Evolutionary conservation across 2,888 invertebrate genomes (phyloP), one percentile per base, ranked within the genome.

Genomic region (Drepanosiphum platanoidis): DNA sequence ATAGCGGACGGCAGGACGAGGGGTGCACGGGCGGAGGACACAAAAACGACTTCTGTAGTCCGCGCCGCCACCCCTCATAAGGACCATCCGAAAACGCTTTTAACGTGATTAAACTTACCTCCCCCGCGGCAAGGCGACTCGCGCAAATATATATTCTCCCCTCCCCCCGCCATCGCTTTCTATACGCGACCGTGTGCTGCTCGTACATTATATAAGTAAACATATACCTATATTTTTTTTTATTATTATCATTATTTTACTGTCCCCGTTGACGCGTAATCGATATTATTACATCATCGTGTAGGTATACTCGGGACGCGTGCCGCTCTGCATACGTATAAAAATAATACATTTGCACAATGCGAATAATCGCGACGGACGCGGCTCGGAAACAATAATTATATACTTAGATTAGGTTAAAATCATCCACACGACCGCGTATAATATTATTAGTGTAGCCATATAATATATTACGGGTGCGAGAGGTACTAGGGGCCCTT

Each of bases 61-160:
- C n/a, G n/a, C n/a, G n/a, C 52, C 75, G 75, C 75, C 58, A 52
- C 77, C 75, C 46, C 68, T 68, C 32, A 15, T 77, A 77, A 77
- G 84, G 77, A 84, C 84, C 86, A 84, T 86, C 82, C 75, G 83
- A 86, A 86, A 86, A 86, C 86, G 86, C 86, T 86, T 86, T 86
- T 86, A 86, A 83, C 83, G 86, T 86, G 86, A 86, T 86, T 86
- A 86, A 86, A 86, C 84, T 84, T 70, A 84, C 84, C 58, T 71
- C 81, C 39, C 84, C 66, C 68, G n/a, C n/a, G 75, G 36, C 66
- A 46, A 64, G 52, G 74, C 77, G 22, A 58, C 78, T 64, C 39
- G 8, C 39, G 27, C 8, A 15, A 5, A 15, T 22, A n/a, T 34
- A 22, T 15, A 66, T 66, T 11, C 22, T n/a, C 15, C 13, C 18